Conservation (phyloP, 2,888 invertebrate species). For the Portevinia maculata region DNA sequence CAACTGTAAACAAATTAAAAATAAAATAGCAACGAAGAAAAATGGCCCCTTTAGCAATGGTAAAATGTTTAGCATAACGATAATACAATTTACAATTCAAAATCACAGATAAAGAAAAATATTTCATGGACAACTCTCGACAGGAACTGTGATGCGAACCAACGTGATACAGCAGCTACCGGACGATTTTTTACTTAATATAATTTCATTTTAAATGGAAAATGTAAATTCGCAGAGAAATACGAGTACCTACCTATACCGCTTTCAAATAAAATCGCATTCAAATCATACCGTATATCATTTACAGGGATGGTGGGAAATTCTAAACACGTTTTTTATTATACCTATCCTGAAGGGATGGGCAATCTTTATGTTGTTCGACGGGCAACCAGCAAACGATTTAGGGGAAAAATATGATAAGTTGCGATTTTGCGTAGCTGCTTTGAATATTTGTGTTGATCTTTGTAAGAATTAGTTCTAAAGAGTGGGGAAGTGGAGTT, state of each 20-base stretch:
- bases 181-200: constrained; percentile 8
- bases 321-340: constrained; percentile 69
- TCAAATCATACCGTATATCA: constrained; percentile 59
- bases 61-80: constrained; percentile 13
- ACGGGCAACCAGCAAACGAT: constrained; percentile 30
- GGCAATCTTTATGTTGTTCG: not conserved
- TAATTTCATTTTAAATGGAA: constrained; percentile 38
- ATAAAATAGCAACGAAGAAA: not conserved
- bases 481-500: too few relatives aligned
- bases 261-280: constrained; percentile 28
- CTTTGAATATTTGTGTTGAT: constrained; percentile 7
- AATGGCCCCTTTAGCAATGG: not conserved
- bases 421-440: constrained; percentile 32
- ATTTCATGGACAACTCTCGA: constrained; percentile 6
- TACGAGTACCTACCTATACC: not conserved
- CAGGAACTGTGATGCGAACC: constrained; percentile 2
- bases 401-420: constrained; percentile 40
- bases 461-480: not conserved
- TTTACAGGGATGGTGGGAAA: constrained; percentile 39
- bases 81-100: constrained; percentile 15
- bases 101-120: constrained; percentile 19
- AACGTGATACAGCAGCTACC: not conserved
- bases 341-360: constrained; percentile 15
- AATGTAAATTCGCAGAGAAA: constrained; percentile 19
- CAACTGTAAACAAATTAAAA: constrained; percentile 10